A percentile compares a stretch with the other conserved stretches of the same genome.
These are phyloP conservation scores for Macquaria australasica DNA, from an alignment of 2,113 vertebrate genomes.

Conservation along the genomic window DNA sequence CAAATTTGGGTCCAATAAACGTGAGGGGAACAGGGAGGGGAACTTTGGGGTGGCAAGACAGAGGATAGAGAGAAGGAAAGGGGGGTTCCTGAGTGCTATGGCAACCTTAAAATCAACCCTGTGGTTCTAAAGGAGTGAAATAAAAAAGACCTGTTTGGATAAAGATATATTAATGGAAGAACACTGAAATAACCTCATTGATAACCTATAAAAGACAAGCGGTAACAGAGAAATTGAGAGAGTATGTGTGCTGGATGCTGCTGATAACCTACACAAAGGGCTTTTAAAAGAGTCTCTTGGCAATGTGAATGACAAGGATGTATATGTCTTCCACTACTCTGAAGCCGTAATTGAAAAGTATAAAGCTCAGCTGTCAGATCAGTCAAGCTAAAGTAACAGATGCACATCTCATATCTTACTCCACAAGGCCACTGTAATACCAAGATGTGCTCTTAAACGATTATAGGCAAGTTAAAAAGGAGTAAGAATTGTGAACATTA, in stretches of 20 bases:
- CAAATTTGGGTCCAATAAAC: slow-evolving; percentile 84
- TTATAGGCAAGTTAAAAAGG: slow-evolving; percentile 44
- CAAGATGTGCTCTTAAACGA: slow-evolving; percentile 36
- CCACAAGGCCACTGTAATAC: slow-evolving; percentile 44
- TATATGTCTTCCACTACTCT: not conserved
- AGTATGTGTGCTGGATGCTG: slow-evolving; percentile 27
- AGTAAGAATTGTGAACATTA: slow-evolving; percentile 40
- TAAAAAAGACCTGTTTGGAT: slow-evolving; percentile 25
- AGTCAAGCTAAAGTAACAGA: slow-evolving; percentile 51
- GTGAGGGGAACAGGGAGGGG: slow-evolving; percentile 72
- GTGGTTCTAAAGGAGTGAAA: slow-evolving; percentile 28
- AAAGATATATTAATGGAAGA: slow-evolving; percentile 1
- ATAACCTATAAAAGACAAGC: slow-evolving; percentile 38
- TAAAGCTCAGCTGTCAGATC: slow-evolving; percentile 47
- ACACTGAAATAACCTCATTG: slow-evolving; percentile 36
- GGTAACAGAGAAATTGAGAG: slow-evolving; percentile 14
- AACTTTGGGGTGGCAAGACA: slow-evolving; percentile 54
- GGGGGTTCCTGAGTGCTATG: slow-evolving; percentile 55
- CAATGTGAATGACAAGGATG: slow-evolving; percentile 28
- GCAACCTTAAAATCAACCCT: slow-evolving; percentile 52
- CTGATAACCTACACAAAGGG: slow-evolving; percentile 52
- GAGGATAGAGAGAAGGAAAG: slow-evolving; percentile 50
- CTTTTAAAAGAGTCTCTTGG: slow-evolving; percentile 53
- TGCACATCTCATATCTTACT: slow-evolving; percentile 34
- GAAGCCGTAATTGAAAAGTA: slow-evolving; percentile 43